Base-by-base conservation (phyloP, 2,113 vertebrate genomes). In the Mus pahari region DNA sequence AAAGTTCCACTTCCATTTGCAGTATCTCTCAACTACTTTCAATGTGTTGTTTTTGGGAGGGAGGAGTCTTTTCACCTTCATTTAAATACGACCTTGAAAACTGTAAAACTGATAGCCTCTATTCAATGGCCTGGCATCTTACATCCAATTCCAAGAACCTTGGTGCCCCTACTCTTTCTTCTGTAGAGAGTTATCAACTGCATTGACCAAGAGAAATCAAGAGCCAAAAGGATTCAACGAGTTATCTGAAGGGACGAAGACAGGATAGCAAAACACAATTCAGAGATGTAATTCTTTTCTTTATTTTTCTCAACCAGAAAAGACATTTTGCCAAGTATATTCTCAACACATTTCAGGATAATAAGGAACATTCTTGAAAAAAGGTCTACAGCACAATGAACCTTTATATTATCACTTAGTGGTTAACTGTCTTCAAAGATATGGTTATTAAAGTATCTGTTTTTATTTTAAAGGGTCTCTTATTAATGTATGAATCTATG, bases 391-490 rank as follows among this genome's bases (percentile, higher is more conserved):
- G 45, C 8, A 93, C 31, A 91, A n/a, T 75, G 75, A 73, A 12
- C 0, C 3, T 77, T 89, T 88, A 96, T 20, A 86, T 90, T 86
- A 26, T 81, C 53, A 58, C 62, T 78, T 74, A 42, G 48, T 45
- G 19, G 31, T 55, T 86, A 28, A 10, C 12, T 71, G 50, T 5
- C 68, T 92, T 88, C 75, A 71, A 71, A 79, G 48, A 66, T 39
- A 86, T 33, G 33, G 55, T 83, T 64, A 91, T 78, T 83, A 94
- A 88, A 94, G 71, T 68, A 8, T 73, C 39, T 93, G 36, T 42
- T 31, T 92, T 97, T 77, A 90, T 74, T 86, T 92, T 79, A 70
- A 45, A 58, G 24, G 84, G 66, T 77, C 64, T 96, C 45, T 77
- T 81, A 50, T 24, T 48, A 42, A 33, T 16, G 1, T 75, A 19